Evolutionary conservation across 2,113 vertebrate genomes (phyloP).

Genomic region (Apistogramma diplotaenia): DNA sequence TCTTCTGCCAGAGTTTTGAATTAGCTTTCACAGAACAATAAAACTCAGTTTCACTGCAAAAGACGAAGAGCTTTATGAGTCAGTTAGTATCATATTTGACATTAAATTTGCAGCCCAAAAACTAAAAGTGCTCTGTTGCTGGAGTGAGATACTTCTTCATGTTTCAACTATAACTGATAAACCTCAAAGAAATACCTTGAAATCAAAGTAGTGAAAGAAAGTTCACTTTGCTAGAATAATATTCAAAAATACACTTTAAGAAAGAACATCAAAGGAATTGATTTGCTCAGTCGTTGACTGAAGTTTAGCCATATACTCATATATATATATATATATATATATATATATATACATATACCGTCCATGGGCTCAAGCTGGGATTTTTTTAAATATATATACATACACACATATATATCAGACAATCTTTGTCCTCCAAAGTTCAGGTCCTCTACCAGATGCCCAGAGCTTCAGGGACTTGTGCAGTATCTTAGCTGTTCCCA

Average conservation of each 20-base stretch:
- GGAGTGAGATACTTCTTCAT: background rate
- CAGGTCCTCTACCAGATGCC: too few relatives aligned
- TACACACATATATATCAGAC: too few relatives aligned
- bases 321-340: too few relatives aligned
- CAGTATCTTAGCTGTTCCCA: too few relatives aligned
- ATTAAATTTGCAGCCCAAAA: background rate
- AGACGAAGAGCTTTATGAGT: slow-evolving; percentile 35
- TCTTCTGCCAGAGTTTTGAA: slow-evolving; percentile 13
- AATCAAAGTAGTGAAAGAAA: background rate
- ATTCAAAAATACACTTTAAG: background rate
- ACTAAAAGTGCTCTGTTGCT: background rate
- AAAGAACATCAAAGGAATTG: background rate
- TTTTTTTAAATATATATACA: too few relatives aligned
- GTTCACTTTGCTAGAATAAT: background rate
- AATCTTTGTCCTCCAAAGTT: too few relatives aligned
- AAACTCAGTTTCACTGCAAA: slow-evolving; percentile 23
- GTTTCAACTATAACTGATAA: background rate
- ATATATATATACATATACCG: too few relatives aligned
- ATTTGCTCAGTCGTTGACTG: background rate
- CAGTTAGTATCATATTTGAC: background rate
- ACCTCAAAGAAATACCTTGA: background rate
- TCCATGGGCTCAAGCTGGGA: too few relatives aligned
- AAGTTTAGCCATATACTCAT: background rate
- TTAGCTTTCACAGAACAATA: slow-evolving; percentile 34
- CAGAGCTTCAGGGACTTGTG: too few relatives aligned